Evolutionary conservation across 2,113 vertebrate genomes (phyloP).

Genomic region (Nibea coibor): DNA sequence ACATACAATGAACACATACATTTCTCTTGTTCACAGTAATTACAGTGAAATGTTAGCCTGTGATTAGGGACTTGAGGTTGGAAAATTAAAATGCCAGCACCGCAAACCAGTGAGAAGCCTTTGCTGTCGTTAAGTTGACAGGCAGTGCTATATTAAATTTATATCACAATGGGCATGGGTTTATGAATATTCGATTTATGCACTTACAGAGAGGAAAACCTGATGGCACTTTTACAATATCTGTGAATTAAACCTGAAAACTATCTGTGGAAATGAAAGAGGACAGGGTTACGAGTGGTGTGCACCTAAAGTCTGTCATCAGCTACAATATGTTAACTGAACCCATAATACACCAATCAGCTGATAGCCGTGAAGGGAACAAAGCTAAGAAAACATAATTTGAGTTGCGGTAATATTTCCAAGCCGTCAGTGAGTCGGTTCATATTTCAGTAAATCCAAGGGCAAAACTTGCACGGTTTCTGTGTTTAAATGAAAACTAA

Average conservation of each 20-base stretch:
- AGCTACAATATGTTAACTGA: conserved; percentile 26
- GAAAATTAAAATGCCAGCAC: conserved; percentile 68
- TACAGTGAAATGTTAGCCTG: conserved; percentile 66
- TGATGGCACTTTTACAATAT: conserved; percentile 59
- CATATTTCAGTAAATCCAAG: conserved; percentile 29
- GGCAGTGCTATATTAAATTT: conserved; percentile 64
- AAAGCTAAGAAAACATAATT: not conserved
- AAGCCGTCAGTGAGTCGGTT: not conserved
- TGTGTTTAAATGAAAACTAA: conserved; percentile 35
- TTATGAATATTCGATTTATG: conserved; percentile 76
- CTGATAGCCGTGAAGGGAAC: conserved; percentile 5
- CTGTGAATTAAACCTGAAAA: conserved; percentile 53
- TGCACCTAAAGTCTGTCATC: conserved; percentile 6
- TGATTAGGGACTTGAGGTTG: conserved; percentile 59
- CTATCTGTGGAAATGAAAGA: conserved; percentile 31
- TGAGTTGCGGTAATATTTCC: not conserved
- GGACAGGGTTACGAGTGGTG: not conserved
- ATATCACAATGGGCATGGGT: conserved; percentile 56
- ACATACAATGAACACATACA: conserved; percentile 38
- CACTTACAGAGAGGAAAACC: conserved; percentile 48
- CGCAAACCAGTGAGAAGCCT: conserved; percentile 59
- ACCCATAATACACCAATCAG: conserved; percentile 24
- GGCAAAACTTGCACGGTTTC: conserved; percentile 15
- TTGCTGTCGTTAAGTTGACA: conserved; percentile 57
- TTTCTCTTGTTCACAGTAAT: conserved; percentile 58